Percentiles rank a stretch among this genome's conserved stretches.
These are phyloP conservation scores for Stenodema calcarata DNA, from an alignment of 2,888 invertebrate genomes.

Conservation along the genomic window DNA sequence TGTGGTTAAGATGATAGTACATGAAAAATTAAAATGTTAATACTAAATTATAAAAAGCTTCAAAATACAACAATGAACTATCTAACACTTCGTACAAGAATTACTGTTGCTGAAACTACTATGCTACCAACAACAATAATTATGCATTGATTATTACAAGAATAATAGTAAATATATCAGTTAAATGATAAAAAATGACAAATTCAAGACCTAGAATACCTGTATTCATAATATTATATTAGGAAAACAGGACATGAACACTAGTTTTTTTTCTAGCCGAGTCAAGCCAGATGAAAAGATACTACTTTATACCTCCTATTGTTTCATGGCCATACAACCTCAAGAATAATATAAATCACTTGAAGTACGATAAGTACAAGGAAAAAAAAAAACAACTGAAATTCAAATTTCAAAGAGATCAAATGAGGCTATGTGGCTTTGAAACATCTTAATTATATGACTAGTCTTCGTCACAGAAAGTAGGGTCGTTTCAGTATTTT, in stretches of 20 bases:
- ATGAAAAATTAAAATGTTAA: constrained; percentile 44
- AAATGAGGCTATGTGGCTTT: constrained; percentile 54
- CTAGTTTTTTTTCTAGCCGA: constrained; percentile 33
- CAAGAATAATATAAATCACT: constrained; percentile 47
- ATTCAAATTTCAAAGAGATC: constrained; percentile 53
- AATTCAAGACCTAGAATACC: constrained; percentile 51
- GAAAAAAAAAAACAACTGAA: constrained; percentile 20
- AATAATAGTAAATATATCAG: constrained; percentile 52
- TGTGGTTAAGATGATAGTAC: constrained; percentile 39
- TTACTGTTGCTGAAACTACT: constrained; percentile 56
- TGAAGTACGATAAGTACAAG: constrained; percentile 36
- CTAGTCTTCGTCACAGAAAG: constrained; percentile 54
- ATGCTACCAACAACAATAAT: constrained; percentile 56
- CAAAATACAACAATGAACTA: constrained; percentile 56
- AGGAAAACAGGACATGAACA: constrained; percentile 44
- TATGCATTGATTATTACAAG: constrained; percentile 53
- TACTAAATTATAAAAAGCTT: constrained; percentile 54
- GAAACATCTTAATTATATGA: constrained; percentile 55
- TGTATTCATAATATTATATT: constrained; percentile 45
- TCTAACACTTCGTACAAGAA: constrained; percentile 54
- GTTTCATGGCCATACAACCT: constrained; percentile 53
- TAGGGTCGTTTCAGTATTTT: constrained; percentile 49
- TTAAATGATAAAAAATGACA: constrained; percentile 54
- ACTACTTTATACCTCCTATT: constrained; percentile 39
- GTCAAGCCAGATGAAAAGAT: constrained; percentile 43